A percentile compares a stretch with the other conserved stretches of the same genome.
Evolutionary conservation across 2,113 vertebrate species (phyloP).

Genomic region (Podiceps cristatus): DNA sequence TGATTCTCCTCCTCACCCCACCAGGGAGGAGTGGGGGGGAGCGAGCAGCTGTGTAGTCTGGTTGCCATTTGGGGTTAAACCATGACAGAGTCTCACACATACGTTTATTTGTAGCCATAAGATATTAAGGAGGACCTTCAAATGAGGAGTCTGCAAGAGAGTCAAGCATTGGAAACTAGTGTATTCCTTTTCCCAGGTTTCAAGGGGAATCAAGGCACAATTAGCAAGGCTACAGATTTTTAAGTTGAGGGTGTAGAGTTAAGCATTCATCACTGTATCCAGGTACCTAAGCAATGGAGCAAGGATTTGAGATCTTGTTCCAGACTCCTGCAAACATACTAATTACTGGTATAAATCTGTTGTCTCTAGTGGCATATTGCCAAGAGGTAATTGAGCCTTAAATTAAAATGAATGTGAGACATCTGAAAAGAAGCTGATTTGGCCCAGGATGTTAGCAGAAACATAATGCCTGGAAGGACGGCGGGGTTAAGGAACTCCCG

Average conservation of each 20-base stretch:
- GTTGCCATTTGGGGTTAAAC: too few relatives aligned
- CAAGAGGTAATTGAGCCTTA: slow-evolving; percentile 16
- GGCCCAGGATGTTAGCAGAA: slow-evolving; percentile 32
- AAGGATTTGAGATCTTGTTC: background rate
- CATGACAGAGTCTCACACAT: background rate
- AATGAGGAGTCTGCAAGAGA: background rate
- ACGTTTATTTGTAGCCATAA: fast-evolving
- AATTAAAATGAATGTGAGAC: background rate
- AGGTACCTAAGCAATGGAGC: background rate
- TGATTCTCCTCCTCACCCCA: too few relatives aligned
- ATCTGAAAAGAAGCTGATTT: slow-evolving; percentile 20
- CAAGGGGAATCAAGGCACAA: background rate
- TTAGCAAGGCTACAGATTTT: background rate
- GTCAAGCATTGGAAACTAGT: background rate
- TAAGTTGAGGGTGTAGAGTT: background rate
- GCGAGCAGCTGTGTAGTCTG: too few relatives aligned
- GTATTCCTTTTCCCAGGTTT: background rate
- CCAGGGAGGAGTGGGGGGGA: too few relatives aligned
- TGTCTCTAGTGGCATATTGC: background rate
- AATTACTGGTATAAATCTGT: background rate
- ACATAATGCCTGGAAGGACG: background rate
- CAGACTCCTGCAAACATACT: background rate
- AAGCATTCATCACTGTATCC: background rate
- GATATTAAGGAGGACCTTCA: background rate
- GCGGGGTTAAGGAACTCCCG: background rate